phyloP scores from a whole-genome alignment of 2,888 invertebrate genomes.

The Drosophila anomalipes region DNA sequence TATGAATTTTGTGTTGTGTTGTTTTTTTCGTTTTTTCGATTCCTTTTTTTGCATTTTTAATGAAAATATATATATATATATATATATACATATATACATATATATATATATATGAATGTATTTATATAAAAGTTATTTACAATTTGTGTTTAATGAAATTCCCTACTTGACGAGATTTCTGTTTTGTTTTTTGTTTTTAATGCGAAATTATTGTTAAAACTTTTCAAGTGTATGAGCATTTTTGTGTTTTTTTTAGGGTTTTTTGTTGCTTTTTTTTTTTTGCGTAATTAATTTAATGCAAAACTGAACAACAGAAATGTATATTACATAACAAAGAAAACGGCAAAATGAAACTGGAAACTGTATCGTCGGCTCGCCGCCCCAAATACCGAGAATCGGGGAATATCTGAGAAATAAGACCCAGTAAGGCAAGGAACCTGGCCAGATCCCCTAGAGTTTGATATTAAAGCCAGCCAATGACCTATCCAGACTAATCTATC shows the following conservation, averaged over 20 bases:
- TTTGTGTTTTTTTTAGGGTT: slow-evolving; percentile 39
- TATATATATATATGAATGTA: slow-evolving; percentile 58
- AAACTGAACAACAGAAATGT: slow-evolving; percentile 61
- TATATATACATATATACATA: slow-evolving; percentile 75
- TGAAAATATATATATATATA: slow-evolving; percentile 70
- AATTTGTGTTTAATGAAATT: slow-evolving; percentile 74
- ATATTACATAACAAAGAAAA: slow-evolving; percentile 69
- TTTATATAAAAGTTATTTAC: slow-evolving; percentile 77
- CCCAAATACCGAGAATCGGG: slow-evolving; percentile 22
- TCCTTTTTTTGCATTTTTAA: slow-evolving; percentile 67
- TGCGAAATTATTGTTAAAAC: slow-evolving; percentile 81
- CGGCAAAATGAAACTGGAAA: slow-evolving; percentile 48
- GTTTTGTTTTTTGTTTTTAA: slow-evolving; percentile 52
- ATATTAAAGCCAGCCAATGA: slow-evolving; percentile 49
- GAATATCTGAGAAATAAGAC: neutral
- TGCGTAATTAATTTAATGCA: slow-evolving; percentile 48
- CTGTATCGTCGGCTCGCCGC: slow-evolving; percentile 37
- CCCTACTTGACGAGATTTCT: slow-evolving; percentile 71
- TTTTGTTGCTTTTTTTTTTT: slow-evolving; percentile 15
- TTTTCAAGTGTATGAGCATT: slow-evolving; percentile 84
- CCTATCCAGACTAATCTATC: slow-evolving; percentile 59
- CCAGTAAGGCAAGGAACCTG: slow-evolving; percentile 18
- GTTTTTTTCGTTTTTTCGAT: slow-evolving; percentile 14
- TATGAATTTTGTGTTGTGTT: slow-evolving; percentile 50
- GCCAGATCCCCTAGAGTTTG: slow-evolving; percentile 27